Conservation (phyloP, 2,888 invertebrate species). For the Gastracanthus pulcherrimus region DNA sequence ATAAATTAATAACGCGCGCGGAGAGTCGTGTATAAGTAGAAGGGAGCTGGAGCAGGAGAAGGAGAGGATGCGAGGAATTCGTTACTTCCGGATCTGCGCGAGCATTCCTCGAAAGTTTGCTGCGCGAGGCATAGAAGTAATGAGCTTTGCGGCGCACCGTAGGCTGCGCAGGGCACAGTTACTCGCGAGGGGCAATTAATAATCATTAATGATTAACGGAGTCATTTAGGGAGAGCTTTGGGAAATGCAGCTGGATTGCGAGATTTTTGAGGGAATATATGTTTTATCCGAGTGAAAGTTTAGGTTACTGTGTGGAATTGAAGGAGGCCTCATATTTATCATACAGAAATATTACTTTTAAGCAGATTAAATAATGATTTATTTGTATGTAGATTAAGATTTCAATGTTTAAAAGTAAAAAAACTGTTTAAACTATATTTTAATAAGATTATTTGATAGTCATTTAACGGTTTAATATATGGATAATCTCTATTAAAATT, state of each 20-base stretch:
- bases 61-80: conserved; percentile 15
- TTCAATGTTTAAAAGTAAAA: too few species aligned
- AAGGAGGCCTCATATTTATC: too few species aligned
- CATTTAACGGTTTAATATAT: too few species aligned
- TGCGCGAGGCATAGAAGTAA: conserved; percentile 2
- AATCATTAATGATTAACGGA: conserved; percentile 25
- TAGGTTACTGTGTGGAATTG: not conserved
- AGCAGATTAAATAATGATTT: too few species aligned
- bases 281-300: conserved; percentile 7
- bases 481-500: too few species aligned
- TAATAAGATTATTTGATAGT: too few species aligned
- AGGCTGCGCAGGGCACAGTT: too few species aligned
- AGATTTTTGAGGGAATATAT: not conserved
- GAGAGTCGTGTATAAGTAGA: too few species aligned
- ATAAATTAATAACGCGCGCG: conserved; percentile 70
- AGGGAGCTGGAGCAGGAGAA: too few species aligned
- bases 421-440: too few species aligned
- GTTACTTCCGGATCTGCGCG: conserved; percentile 28
- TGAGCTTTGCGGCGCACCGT: not conserved
- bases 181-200: conserved; percentile 15
- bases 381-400: too few species aligned
- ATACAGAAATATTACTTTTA: too few species aligned
- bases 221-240: not conserved
- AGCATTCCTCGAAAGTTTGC: not conserved
- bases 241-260: not conserved